These are phyloP conservation scores for Pteruthius melanotis DNA, from an alignment of 2,113 vertebrate species.

Conservation along the genomic window DNA sequence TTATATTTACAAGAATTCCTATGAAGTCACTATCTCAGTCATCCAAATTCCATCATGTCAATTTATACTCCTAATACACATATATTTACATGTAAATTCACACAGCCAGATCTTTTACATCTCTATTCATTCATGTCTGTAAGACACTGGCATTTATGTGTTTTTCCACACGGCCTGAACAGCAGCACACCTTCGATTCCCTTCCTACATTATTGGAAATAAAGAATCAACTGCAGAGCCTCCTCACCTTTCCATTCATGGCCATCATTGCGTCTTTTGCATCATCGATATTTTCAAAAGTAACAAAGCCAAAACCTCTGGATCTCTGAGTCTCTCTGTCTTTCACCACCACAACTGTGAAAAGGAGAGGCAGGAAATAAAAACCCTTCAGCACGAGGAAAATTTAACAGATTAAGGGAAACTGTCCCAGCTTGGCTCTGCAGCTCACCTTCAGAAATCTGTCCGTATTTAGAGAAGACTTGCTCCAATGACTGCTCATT, in stretches of 20 bases:
- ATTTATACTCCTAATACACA: fast-evolving
- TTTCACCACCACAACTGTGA: conserved; percentile 90
- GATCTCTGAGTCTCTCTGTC: conserved; percentile 94
- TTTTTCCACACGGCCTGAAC: fast-evolving
- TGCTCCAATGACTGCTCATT: conserved; percentile 89
- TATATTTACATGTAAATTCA: fast-evolving
- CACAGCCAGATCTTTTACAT: fast-evolving
- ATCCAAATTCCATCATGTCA: fast-evolving
- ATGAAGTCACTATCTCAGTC: fast-evolving
- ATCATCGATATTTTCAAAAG: conserved; percentile 92
- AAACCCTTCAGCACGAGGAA: fast-evolving
- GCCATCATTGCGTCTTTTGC: conserved; percentile 94
- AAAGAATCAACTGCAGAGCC: no score
- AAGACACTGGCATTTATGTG: fast-evolving
- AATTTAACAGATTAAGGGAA: fast-evolving
- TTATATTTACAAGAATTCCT: fast-evolving
- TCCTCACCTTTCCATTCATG: conserved; percentile 94
- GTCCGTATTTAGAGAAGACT: conserved; percentile 93
- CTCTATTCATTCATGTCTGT: fast-evolving
- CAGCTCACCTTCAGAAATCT: conserved; percentile 86
- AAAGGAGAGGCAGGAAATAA: background rate
- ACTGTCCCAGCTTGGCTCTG: fast-evolving
- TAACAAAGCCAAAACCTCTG: conserved; percentile 95
- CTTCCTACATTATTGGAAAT: fast-evolving
- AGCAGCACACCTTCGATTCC: fast-evolving